These are phyloP conservation scores for Leptinotarsa undecemlineata DNA, from an alignment of 1,140 invertebrate genomes.

Conservation along the genomic window DNA sequence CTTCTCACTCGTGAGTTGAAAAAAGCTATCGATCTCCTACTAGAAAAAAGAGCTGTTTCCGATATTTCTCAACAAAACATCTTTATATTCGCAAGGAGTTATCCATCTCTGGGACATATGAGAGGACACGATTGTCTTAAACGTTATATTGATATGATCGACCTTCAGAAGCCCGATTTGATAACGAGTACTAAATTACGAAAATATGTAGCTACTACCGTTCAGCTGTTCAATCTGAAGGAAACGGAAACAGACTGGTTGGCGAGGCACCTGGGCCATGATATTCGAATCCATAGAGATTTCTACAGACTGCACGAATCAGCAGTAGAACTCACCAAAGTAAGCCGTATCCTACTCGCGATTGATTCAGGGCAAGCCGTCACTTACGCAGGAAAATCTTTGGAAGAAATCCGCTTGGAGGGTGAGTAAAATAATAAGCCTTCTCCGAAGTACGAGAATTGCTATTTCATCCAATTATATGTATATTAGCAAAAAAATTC, in stretches of 20 bases:
- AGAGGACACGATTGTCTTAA: background rate
- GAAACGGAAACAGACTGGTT: constrained; percentile 3
- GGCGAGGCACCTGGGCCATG: constrained; percentile 9
- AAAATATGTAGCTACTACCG: constrained; percentile 11
- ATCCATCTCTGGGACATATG: background rate
- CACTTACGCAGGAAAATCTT: background rate
- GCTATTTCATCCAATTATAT: background rate
- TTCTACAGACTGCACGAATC: constrained; percentile 14
- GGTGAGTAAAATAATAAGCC: background rate
- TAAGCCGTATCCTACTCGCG: background rate
- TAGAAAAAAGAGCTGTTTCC: background rate
- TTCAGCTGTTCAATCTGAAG: constrained; percentile 11
- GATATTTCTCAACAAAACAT: background rate
- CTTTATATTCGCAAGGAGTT: background rate
- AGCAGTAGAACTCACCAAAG: constrained; percentile 14
- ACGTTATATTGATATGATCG: background rate
- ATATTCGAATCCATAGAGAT: constrained; percentile 14
- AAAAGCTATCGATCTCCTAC: constrained; percentile 20
- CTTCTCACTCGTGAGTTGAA: constrained; percentile 23
- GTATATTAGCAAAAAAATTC: background rate
- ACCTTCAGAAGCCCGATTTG: background rate
- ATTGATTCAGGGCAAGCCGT: constrained; percentile 8
- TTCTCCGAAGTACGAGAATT: background rate
- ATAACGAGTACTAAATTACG: constrained; percentile 4
- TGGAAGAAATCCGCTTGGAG: background rate